Evolutionary conservation across 2,797 vertebrate genomes (phyloP), one percentile per base, ranked within the genome.

Genomic region (Paedocypris micromegethes): DNA sequence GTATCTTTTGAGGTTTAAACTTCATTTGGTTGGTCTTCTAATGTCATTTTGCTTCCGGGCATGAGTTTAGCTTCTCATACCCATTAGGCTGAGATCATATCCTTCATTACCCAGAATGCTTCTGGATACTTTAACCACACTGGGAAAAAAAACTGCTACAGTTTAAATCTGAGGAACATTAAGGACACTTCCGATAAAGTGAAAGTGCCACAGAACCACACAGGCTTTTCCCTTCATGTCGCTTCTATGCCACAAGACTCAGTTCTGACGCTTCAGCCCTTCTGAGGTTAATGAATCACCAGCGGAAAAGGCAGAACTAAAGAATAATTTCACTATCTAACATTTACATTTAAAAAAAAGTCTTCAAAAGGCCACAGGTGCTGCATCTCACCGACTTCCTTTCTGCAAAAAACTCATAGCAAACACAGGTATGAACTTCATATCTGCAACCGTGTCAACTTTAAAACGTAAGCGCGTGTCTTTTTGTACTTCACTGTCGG

Each of bases 21-120:
- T 58, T 5, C 38, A 50, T 57, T 41, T 57, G 43, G 3, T 5
- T 57, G 43, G 64, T 7, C 3, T 23, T 78, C 73, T 77, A 78
- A 83, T 79, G 77, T 72, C 64, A 77, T 44, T 75, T 59, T 65
- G 39, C 58, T 70, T 23, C 23, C 23, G 23, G 23, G 23, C 23
- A 23, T 23, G 23, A 23, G 23, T 23, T 23, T 23, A 68, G 54
- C 45, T 42, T 42, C 7, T 47, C 37, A 5, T 23, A 23, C 23
- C 23, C 23, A 1, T 23, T 23, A 23, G 23, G 23, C 23, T 23
- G 23, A 56, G 38, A 45, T 58, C 6, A 1, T n/a, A 46, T 37
- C n/a, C 9, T 48, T 62, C 51, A 48, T 62, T 37, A 69, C 42
- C 54, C 43, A 45, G 49, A 40, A 55, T 69, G 50, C 39, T 40